phyloP scores from a whole-genome alignment of 2,113 vertebrate genomes.

The Origma solitaria region DNA sequence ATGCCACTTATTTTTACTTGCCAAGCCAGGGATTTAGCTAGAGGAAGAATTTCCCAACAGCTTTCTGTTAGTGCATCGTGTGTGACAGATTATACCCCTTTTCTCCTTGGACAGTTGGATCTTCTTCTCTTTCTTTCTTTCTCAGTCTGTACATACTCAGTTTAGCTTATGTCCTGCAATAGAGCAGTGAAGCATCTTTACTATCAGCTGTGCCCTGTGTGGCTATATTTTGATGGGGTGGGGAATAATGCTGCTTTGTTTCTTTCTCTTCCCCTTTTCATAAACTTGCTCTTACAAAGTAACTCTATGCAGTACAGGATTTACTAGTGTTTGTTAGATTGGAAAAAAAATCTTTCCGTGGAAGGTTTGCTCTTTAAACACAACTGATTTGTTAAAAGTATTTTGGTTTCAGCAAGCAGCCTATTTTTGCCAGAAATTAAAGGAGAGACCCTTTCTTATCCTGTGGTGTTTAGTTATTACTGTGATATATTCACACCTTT shows the following conservation, averaged over 20 bases:
- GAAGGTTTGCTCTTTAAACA: not conserved
- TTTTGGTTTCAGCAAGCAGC: not conserved
- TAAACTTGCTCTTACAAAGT: constrained; percentile 6
- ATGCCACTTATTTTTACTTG: constrained; percentile 31
- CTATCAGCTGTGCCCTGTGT: constrained; percentile 1
- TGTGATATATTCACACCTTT: not conserved
- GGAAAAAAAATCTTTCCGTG: not conserved
- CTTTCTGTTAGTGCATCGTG: constrained; percentile 25
- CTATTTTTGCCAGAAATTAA: not conserved
- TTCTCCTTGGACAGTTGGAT: constrained; percentile 2
- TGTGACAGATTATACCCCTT: not conserved
- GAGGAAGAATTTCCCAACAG: constrained; percentile 45
- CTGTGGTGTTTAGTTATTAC: not conserved
- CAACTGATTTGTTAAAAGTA: not conserved
- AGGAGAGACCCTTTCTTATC: not conserved
- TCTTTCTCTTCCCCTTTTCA: not conserved
- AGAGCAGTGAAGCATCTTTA: constrained; percentile 13
- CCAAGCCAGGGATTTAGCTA: constrained; percentile 70
- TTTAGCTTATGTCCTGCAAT: not conserved
- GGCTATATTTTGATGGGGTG: not conserved
- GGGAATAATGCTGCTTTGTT: constrained; percentile 20
- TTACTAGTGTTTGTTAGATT: not conserved
- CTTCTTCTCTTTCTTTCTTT: constrained; percentile 9
- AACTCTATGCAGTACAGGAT: constrained; percentile 40
- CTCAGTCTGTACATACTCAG: not conserved